Base-by-base conservation (phyloP, 2,113 vertebrate genomes). In the Pagrus major region DNA sequence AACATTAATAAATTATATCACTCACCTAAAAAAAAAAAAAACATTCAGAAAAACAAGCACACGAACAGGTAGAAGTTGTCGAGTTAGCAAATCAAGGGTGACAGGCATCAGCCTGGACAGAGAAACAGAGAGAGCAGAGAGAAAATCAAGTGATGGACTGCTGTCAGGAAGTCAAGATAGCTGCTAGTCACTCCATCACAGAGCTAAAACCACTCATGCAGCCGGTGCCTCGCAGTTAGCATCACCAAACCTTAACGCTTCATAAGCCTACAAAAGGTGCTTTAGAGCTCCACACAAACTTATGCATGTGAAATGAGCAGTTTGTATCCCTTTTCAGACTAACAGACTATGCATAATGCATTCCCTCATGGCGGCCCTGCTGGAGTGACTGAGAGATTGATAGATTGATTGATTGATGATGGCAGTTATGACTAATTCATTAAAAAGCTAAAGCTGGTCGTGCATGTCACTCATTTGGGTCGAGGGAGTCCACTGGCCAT, bases 391-490 rank as follows among this genome's bases (percentile, higher is more conserved):
- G 89, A 90, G 75, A 81, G 87, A 93, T 86, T 89, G 92, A 93
- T 87, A 84, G 90, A 92, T 83, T 86, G 92, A 92, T 90, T 92
- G 92, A 94, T 90, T 92, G 91, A 91, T 90, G 86, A 77, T 92
- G 91, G 89, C 93, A 93, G 90, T 81, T 85, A 89, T 93, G 92
- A 91, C 87, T 91, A 91, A 93, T 93, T 93, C 91, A 92, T 92
- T 91, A 88, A 86, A 86, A 89, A 85, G 74, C 77, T 63, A 46
- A 87, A 88, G 84, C 63, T 86, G 88, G 60, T 63, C 78, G 63
- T 65, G 87, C 86, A 82, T 87, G 84, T 89, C 88, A 87, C 59
- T 91, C 87, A 92, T 75, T 85, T 74, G 78, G 69, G 69, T 71
- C 59, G 74, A 86, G 29, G 70, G 83, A 83, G 73, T 63, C 46